Evolutionary conservation across 2,797 vertebrate genomes (phyloP).

Genomic region (Falco naumanni): DNA sequence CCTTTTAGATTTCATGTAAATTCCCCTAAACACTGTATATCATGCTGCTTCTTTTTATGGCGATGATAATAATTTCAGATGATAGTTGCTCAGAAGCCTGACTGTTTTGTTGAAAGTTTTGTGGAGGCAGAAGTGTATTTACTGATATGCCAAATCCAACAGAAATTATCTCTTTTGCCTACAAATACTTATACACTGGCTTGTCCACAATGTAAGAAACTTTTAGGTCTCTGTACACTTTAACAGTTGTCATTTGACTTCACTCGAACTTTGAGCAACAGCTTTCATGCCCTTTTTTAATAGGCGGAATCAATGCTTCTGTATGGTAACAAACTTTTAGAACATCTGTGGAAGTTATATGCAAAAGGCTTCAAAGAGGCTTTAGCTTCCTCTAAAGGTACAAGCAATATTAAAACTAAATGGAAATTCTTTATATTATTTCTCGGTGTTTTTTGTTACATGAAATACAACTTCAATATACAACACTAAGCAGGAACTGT

Average conservation of each 20-base stretch:
- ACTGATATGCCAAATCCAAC: background rate
- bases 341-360: background rate
- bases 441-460: background rate
- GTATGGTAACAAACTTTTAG: background rate
- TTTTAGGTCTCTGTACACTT: background rate
- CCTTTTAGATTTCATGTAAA: background rate
- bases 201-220: background rate
- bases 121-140: background rate
- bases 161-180: constrained; percentile 22
- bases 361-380: background rate
- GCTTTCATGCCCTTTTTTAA: constrained; percentile 2
- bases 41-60: background rate
- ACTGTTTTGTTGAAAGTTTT: background rate
- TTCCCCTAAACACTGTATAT: background rate
- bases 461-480: background rate
- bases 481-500: background rate
- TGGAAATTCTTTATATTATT: background rate
- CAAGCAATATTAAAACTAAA: background rate
- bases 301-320: background rate
- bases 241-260: background rate
- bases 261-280: constrained; percentile 15
- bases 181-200: constrained; percentile 18
- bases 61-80: background rate
- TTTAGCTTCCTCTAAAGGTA: constrained; percentile 24
- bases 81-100: background rate